These are phyloP conservation scores for Loripinus fragilis DNA, from an alignment of 2,888 invertebrate species.

Conservation along the genomic window DNA sequence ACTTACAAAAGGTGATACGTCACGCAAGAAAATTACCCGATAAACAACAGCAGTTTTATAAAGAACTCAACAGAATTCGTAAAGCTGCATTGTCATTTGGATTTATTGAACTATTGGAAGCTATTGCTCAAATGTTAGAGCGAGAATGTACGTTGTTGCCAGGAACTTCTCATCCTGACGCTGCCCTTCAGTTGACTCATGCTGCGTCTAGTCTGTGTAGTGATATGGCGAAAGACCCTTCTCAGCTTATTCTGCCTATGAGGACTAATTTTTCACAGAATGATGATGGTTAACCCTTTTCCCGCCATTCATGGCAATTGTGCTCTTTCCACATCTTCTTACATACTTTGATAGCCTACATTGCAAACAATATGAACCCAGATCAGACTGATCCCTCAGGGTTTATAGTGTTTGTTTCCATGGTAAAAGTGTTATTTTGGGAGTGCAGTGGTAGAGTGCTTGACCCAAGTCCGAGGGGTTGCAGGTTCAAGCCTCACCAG, in stretches of 20 bases:
- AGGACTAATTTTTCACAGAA: conserved; percentile 79
- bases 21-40: conserved; percentile 98
- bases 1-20: conserved; percentile 96
- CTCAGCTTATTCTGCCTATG: conserved; percentile 76
- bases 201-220: conserved; percentile 92
- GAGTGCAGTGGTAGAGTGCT: too few relatives aligned
- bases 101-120: conserved; percentile 93
- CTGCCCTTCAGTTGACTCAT: conserved; percentile 94
- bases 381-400: too few relatives aligned
- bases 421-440: too few relatives aligned
- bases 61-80: conserved; percentile 95
- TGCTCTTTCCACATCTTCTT: too few relatives aligned
- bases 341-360: too few relatives aligned
- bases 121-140: conserved; percentile 93
- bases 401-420: too few relatives aligned
- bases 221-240: conserved; percentile 82
- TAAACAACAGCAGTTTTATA: conserved; percentile 97
- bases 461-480: too few relatives aligned
- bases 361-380: too few relatives aligned
- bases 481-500: too few relatives aligned
- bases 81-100: conserved; percentile 96
- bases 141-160: conserved; percentile 93
- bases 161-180: conserved; percentile 91
- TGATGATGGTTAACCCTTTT: too few relatives aligned
- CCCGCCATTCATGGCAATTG: too few relatives aligned